Evolutionary conservation across 1,140 invertebrate species (phyloP), one percentile per base, ranked within the genome.

Genomic region (Vanessa tameamea): DNA sequence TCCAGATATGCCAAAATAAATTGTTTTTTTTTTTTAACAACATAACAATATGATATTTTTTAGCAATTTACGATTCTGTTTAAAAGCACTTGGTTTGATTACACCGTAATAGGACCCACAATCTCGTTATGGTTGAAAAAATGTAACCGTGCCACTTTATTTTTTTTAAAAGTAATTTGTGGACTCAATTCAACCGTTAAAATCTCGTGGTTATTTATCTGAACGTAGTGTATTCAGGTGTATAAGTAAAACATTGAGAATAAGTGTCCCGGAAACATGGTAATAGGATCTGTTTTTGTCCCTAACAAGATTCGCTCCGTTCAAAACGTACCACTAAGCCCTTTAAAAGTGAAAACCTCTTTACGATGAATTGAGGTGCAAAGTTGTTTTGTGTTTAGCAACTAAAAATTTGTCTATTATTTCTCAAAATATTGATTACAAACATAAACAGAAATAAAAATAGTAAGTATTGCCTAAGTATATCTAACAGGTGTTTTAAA

Each of bases 231-330:
- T 68, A 75, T 51, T 72, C 65, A 78, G 73, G 72, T 72, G 73
- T 72, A 55, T 72, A 75, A 78, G 50, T 69, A 75, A 65, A 75
- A 70, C 68, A 61, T 75, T 70, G 73, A 68, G 72, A 72, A 69
- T 61, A 76, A 71, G 55, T 68, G 69, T 72, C 64, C 75, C 69
- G 75, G 69, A 76, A 72, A 57, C 68, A 69, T 14, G 68, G 85
- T 87, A 91, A 91, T 81, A 76, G 69, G 83, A 88, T 86, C 80
- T 72, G 82, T 84, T 79, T 82, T 87, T 85, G 79, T 85, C 78
- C 84, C 67, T 87, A 87, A 88, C 82, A 81, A 90, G 84, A 86
- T 90, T 86, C 78, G 80, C 81, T 69, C 68, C 78, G 67, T 61
- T 47, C 43, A 47, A 69, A 23, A 73, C 51, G 15, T 16, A n/a